Base-by-base conservation (phyloP, 2,113 vertebrate genomes). In the Mola mola region DNA sequence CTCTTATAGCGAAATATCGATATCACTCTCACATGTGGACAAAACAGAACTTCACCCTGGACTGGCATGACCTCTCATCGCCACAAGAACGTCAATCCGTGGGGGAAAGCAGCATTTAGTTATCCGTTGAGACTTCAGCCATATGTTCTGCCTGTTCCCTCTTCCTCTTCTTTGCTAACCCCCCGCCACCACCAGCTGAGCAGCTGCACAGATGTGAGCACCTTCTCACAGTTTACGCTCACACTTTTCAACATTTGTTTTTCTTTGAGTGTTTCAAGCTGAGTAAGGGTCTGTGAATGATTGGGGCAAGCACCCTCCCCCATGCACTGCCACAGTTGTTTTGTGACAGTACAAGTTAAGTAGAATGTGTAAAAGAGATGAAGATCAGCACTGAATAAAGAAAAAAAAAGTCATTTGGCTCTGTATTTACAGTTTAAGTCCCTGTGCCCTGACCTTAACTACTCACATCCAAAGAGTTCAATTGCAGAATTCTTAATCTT, bases 401-500 rank as follows among this genome's bases (percentile, higher is more conserved):
- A 25, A 50, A 60, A 46, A 40, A 49, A 38, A 15, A 1, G 4
- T 67, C 38, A 71, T 72, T 55, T 70, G 41, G 25, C 34, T 52
- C 31, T 68, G 74, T 66, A 81, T 79, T 77, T 75, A 41, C 40
- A 49, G 52, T 58, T 67, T 24, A 79, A 78, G 71, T 72, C 64
- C 13, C 47, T 17, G 0, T 62, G 42, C 9, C 44, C 69, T 75
- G 72, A 65, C 62, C 65, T 77, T 33, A 81, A 75, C 78, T 66
- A 68, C 75, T 84, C 74, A 83, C 78, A 83, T 82, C 64, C 73
- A 84, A 47, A 83, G 55, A 85, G 74, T 75, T 84, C 56, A 82
- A 84, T 71, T 86, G 72, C 77, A 77, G 46, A 69, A 79, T 79
- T 88, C 66, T 64, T 91, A 86, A 91, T 90, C 87, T 91, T 86